Evolutionary conservation across 2,113 vertebrate species (phyloP).

Genomic region (Oreotrochilus melanogaster): DNA sequence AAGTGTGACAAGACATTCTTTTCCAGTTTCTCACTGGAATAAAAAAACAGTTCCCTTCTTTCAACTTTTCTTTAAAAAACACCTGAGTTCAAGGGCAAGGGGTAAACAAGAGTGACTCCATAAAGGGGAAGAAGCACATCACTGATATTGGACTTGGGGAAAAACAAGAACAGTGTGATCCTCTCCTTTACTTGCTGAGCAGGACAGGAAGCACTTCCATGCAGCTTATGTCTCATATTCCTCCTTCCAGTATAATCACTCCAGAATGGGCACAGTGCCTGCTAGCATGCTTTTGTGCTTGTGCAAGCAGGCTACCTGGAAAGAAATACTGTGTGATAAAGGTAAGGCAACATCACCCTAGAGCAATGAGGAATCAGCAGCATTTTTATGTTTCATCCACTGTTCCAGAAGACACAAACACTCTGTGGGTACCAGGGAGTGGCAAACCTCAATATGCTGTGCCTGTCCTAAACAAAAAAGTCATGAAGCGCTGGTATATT

Average conservation of each 20-base stretch:
- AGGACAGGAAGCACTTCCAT: not conserved
- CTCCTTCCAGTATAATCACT: not conserved
- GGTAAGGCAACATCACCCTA: not conserved
- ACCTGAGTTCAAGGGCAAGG: not conserved
- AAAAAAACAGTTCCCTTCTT: not conserved
- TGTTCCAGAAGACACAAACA: not conserved
- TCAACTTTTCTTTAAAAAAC: not conserved
- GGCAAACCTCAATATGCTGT: not conserved
- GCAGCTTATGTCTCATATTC: not conserved
- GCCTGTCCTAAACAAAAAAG: not conserved
- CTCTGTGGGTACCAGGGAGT: not conserved
- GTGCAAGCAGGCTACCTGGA: conserved; percentile 32
- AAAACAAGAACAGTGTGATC: not conserved
- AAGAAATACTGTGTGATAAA: not conserved
- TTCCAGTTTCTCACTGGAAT: not conserved
- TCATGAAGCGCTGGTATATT: not conserved
- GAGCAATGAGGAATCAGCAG: not conserved
- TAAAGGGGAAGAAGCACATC: not conserved
- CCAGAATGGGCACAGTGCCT: not conserved
- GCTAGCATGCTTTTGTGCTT: not conserved
- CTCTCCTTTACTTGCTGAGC: not conserved
- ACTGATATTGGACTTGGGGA: not conserved
- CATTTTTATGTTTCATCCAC: not conserved
- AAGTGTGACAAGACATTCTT: not conserved
- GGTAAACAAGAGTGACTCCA: not conserved